Evolutionary conservation across 2,113 vertebrate genomes (phyloP).

Genomic region (Sturnus vulgaris): DNA sequence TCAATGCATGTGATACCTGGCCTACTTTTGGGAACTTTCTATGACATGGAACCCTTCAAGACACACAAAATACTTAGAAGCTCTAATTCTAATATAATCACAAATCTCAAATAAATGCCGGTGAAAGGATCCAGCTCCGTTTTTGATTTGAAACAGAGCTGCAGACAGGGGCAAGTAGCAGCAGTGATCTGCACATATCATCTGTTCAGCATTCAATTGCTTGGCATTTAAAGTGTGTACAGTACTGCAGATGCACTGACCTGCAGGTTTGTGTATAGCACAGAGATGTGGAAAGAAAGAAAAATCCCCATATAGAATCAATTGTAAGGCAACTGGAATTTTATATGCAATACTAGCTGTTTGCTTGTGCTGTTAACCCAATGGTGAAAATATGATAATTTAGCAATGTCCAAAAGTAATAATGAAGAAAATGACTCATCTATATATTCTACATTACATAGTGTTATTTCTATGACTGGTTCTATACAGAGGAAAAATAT

Average conservation of each 20-base stretch:
- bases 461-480: background rate
- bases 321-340: background rate
- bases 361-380: background rate
- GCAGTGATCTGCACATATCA: background rate
- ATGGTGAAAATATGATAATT: background rate
- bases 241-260: background rate
- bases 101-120: background rate
- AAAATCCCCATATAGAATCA: background rate
- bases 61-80: background rate
- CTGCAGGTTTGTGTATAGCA: background rate
- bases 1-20: background rate
- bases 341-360: background rate
- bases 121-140: background rate
- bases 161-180: background rate
- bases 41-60: background rate
- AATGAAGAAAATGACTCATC: background rate
- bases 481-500: background rate
- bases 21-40: background rate
- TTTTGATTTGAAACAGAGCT: background rate
- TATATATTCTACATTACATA: background rate
- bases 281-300: background rate
- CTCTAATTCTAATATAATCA: background rate
- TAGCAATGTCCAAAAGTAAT: background rate
- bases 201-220: slow-evolving; percentile 1
- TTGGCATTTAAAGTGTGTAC: background rate